Base-by-base conservation (phyloP, 2,888 invertebrate species). In the Andrena chrysosceles region DNA sequence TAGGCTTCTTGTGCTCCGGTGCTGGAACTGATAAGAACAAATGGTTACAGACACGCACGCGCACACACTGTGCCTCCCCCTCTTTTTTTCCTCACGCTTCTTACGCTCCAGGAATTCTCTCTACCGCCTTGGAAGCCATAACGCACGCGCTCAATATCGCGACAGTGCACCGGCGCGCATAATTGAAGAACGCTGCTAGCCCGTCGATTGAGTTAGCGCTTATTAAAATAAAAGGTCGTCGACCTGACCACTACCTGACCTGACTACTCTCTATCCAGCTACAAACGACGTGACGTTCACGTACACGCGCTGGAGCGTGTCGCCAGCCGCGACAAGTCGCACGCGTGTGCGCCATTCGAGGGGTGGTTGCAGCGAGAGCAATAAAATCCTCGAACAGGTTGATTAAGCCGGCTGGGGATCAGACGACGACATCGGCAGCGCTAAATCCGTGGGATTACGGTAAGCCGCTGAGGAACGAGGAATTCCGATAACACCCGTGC, bases 1-100 rank as follows among this genome's bases (percentile, higher is more conserved):
- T 96, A 62, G 96, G 95, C 89, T 96, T 96, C 92, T 96, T 96
- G 90, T 96, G 95, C 89, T 96, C 96, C 54, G 96, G 95, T 80
- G 95, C 96, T 91, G 96, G 96, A 92, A 96, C 96, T 96, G 92
- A 72, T 85, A 86, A 80, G 73, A 84, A 77, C 73, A 79, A 84
- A 86, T 85, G 59, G 71, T 86, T 77, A 79, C 48, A 59, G 59
- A 42, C 63, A 64, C 63, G 54, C 63, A 59, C 33, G 2, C 35
- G 6, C n/a, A 49, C 6, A 6, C 1, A 8, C 3, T 70, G 42
- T 60, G 68, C 60, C 71, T 48, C 71, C 10, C 10, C 29, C 29
- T 26, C 66, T 26, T 16, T 70, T 13, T 35, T 77, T 26, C 71
- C 10, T 56, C 23, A 56, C n/a, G 16, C 0, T 75, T 79, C 75